Percentiles rank a stretch among this genome's conserved stretches.
Conservation (phyloP, 2,113 vertebrate species). For the Daboia siamensis region DNA sequence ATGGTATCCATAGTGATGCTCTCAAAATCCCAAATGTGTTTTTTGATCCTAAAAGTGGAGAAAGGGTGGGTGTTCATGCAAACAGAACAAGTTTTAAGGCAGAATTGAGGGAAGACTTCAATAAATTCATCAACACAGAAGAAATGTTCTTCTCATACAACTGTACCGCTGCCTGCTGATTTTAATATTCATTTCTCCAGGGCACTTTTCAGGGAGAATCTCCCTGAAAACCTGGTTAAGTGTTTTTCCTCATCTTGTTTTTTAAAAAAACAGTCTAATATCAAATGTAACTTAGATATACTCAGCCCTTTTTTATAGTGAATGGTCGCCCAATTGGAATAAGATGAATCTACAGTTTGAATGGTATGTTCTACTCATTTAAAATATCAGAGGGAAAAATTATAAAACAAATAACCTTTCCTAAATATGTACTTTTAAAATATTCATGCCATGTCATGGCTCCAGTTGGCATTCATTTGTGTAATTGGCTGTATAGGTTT, state of each 20-base stretch:
- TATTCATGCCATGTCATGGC: background rate
- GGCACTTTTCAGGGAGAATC: background rate
- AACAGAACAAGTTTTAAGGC: background rate
- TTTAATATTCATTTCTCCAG: background rate
- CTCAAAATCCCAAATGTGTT: background rate
- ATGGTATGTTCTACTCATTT: background rate
- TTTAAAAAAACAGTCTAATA: background rate
- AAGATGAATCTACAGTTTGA: background rate
- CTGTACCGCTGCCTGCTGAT: background rate
- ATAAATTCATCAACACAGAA: background rate
- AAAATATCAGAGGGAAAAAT: conserved; percentile 8
- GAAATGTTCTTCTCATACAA: background rate
- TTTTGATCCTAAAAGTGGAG: background rate
- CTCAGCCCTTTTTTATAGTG: background rate
- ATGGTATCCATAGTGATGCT: background rate
- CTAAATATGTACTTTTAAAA: background rate
- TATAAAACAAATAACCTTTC: background rate
- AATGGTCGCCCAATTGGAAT: background rate
- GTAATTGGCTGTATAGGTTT: background rate
- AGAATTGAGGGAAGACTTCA: background rate
- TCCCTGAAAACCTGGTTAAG: background rate
- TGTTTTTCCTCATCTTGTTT: background rate
- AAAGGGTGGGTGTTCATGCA: background rate
- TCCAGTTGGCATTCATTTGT: background rate
- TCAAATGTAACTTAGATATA: background rate